A percentile compares a stretch with the other conserved stretches of the same genome.
phyloP scores from a whole-genome alignment of 2,113 vertebrate species.

The Brienomyrus brachyistius region DNA sequence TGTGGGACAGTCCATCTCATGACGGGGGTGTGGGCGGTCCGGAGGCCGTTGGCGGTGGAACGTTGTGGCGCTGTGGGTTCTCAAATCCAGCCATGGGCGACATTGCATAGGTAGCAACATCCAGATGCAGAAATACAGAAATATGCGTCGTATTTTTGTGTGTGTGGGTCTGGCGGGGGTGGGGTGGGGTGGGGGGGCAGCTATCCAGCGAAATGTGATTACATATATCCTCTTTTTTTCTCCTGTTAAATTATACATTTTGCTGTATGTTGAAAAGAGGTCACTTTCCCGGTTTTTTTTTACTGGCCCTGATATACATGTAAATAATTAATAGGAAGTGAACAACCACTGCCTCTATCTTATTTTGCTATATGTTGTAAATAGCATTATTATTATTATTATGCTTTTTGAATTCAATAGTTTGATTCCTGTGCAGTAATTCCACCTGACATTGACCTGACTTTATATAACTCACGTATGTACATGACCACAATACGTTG shows the following conservation, averaged over 20 bases:
- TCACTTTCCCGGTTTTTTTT: constrained; percentile 41
- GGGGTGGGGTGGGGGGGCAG: not conserved
- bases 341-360: constrained; percentile 93
- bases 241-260: not conserved
- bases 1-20: constrained; percentile 34
- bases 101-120: not conserved
- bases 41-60: constrained; percentile 44
- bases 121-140: constrained; percentile 8
- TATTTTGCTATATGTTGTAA: constrained; percentile 98
- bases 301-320: constrained; percentile 62
- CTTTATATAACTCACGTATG: constrained; percentile 44
- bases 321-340: constrained; percentile 78
- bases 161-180: not conserved
- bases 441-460: constrained; percentile 69
- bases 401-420: constrained; percentile 88
- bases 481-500: not conserved
- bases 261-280: constrained; percentile 41
- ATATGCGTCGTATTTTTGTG: not conserved
- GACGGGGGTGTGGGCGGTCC: constrained; percentile 62
- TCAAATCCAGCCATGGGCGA: not conserved
- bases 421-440: constrained; percentile 78
- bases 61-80: not conserved
- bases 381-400: constrained; percentile 89
- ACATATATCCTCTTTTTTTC: constrained; percentile 10
- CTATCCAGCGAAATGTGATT: not conserved